Evolutionary conservation across 2,113 vertebrate genomes (phyloP).

Genomic region (Potamarius usumacintae): DNA sequence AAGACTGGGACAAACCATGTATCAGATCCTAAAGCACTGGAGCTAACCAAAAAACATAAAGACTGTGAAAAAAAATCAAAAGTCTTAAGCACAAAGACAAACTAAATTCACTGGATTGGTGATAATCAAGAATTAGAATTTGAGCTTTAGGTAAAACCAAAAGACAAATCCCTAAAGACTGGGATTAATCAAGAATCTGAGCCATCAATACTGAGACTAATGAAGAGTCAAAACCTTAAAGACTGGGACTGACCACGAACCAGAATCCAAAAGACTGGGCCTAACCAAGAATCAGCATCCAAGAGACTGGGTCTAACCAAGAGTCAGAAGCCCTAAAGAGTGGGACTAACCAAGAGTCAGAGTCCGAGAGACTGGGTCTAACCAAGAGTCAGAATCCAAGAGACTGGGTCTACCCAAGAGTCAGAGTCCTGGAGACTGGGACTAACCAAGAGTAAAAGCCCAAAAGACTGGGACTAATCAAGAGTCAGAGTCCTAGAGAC

Average conservation of each 20-base stretch:
- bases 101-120: background rate
- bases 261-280: background rate
- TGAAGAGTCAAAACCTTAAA: background rate
- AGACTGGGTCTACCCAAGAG: background rate
- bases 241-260: background rate
- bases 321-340: no score
- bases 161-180: background rate
- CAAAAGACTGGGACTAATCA: background rate
- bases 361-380: background rate
- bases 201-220: no score
- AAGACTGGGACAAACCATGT: background rate
- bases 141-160: background rate
- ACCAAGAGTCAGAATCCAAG: background rate
- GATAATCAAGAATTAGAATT: background rate
- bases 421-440: background rate
- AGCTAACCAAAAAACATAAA: background rate
- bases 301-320: background rate
- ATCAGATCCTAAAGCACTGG: background rate
- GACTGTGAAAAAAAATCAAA: background rate
- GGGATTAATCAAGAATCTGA: no score
- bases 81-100: background rate
- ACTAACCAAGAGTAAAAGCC: background rate
- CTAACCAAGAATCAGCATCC: background rate
- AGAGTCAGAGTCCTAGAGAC: background rate
- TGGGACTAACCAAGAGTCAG: no score